Evolutionary conservation across 2,888 invertebrate species (phyloP), one percentile per base, ranked within the genome.

Genomic region (Corythucha ciliata): DNA sequence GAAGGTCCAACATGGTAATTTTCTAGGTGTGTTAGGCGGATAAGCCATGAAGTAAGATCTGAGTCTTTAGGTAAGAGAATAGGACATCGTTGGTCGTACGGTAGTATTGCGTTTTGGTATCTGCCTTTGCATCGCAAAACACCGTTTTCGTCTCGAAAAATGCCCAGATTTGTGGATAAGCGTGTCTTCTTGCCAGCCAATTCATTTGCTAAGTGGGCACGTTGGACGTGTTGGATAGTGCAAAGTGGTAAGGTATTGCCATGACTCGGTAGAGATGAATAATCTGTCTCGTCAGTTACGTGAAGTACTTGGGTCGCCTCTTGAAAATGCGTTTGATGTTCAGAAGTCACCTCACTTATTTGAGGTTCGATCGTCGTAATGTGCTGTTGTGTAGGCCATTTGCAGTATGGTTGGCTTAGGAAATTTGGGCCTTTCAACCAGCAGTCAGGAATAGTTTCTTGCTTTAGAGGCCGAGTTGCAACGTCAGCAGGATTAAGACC

Each of bases 401-500:
- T 2, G 8, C 26, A 8, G 4, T n/a, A 4, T n/a, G 24, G n/a
- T 4, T 12, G 10, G 2, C 6, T 2, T 2, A 44, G 14, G 16
- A 44, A 44, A 2, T 6, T 3, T 7, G 44, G 44, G 8, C 44
- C 44, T 12, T 18, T 5, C 10, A n/a, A 32, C 44, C 44, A 44
- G 7, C 37, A 26, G 2, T 2, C 3, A 18, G 48, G 48, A 2
- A 27, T 21, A 2, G 3, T 12, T 4, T 39, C 20, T 8, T 1
- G 3, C 4, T 10, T 1, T 12, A 18, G 2, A 2, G 8, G 16
- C 6, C 39, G 37, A 5, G 48, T 48, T 8, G 39, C 27, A 25
- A 48, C 7, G 20, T 48, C 48, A n/a, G 48, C 48, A 3, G 48
- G 48, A 12, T 48, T 48, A 2, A 4, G 2, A 20, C 2, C 18